A percentile compares a stretch with the other conserved stretches of the same genome.
Evolutionary conservation across 53 echinoderm and acorn worm genomes (phyloP).

Genomic region (Echinarachnius parma): DNA sequence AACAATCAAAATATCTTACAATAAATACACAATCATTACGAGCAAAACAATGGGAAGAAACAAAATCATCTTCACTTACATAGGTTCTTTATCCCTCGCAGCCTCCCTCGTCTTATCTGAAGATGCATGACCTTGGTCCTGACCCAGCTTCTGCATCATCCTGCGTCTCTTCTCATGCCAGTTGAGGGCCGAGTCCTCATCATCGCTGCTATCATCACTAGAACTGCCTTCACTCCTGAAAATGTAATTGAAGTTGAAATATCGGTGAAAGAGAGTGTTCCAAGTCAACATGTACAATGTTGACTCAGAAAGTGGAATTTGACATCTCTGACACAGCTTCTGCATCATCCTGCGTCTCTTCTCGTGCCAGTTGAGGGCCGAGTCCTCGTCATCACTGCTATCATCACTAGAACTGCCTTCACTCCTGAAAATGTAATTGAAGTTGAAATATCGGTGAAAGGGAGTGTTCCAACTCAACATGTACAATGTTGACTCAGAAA

Average conservation of each 20-base stretch:
- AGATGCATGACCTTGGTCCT: slow-evolving; percentile 39
- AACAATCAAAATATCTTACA: background rate
- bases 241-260: no score
- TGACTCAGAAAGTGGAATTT: no score
- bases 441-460: no score
- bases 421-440: slow-evolving; percentile 30
- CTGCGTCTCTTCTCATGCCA: slow-evolving; percentile 81
- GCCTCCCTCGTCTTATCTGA: slow-evolving; percentile 27
- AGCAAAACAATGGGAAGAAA: background rate
- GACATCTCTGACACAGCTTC: slow-evolving; percentile 43
- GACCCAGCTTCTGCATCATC: slow-evolving; percentile 35
- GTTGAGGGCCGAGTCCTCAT: slow-evolving; percentile 62
- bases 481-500: no score
- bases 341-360: slow-evolving; percentile 56
- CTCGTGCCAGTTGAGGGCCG: slow-evolving; percentile 70
- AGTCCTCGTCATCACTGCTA: slow-evolving; percentile 74
- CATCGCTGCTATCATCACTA: slow-evolving; percentile 63
- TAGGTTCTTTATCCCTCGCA: slow-evolving; percentile 24
- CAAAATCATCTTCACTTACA: slow-evolving; percentile 9
- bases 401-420: slow-evolving; percentile 58
- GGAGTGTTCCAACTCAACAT: no score
- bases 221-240: slow-evolving; percentile 54
- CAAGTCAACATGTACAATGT: no score
- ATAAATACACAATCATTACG: background rate
- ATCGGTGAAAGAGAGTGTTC: no score